These are phyloP conservation scores for Hirtodrosophila confusa DNA, from an alignment of 2,888 invertebrate genomes.

Conservation along the genomic window DNA sequence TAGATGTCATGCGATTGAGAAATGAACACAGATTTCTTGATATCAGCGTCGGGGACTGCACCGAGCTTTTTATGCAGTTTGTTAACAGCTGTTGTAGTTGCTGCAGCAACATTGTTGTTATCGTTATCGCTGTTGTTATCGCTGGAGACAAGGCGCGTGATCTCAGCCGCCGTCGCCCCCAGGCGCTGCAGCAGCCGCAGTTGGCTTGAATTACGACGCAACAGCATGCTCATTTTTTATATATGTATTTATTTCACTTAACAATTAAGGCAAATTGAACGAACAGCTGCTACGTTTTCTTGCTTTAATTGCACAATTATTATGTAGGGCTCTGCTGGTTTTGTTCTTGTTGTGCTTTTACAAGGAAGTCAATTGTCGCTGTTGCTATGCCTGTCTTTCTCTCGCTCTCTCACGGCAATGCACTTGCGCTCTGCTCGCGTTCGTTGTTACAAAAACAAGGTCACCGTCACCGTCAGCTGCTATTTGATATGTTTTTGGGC, in stretches of 20 bases:
- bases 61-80: conserved; percentile 16
- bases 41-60: conserved; percentile 84
- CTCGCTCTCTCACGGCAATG: conserved; percentile 42
- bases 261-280: conserved; percentile 25
- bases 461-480: conserved; percentile 53
- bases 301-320: conserved; percentile 49
- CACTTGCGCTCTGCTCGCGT: conserved; percentile 47
- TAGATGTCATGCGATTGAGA: conserved; percentile 96
- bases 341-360: conserved; percentile 5
- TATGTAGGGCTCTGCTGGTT: not conserved
- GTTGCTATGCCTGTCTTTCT: conserved; percentile 49
- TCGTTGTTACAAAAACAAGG: conserved; percentile 57
- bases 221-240: conserved; percentile 56
- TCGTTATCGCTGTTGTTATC: conserved; percentile 58
- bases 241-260: conserved; percentile 8
- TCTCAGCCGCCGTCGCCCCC: conserved; percentile 45
- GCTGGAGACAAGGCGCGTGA: conserved; percentile 57
- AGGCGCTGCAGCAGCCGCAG: conserved; percentile 63
- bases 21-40: conserved; percentile 94
- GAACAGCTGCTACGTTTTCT: conserved; percentile 31
- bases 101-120: conserved; percentile 80
- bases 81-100: conserved; percentile 8
- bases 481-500: conserved; percentile 42
- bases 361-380: conserved; percentile 48
- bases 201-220: conserved; percentile 72